Percentiles rank a stretch among this genome's conserved stretches.
Evolutionary conservation across 2,113 vertebrate species (phyloP).

Genomic region (Lepus americanus): DNA sequence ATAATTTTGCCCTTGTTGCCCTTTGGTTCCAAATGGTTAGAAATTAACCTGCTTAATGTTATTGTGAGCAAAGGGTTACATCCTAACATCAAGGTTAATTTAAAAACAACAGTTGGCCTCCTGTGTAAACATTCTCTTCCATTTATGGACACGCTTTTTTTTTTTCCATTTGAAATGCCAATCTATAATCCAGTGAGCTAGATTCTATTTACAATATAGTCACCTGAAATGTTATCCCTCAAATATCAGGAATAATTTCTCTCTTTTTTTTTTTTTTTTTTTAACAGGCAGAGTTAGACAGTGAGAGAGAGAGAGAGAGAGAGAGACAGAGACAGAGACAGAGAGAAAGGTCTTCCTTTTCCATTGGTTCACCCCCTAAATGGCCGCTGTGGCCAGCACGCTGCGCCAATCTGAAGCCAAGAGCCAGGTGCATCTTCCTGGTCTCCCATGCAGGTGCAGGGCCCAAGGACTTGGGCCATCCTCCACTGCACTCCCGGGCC

Average conservation of each 20-base stretch:
- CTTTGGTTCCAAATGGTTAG: constrained; percentile 43
- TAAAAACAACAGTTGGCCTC: constrained; percentile 65
- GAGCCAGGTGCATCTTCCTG: too few species aligned
- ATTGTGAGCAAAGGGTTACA: constrained; percentile 70
- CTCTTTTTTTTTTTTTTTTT: too few species aligned
- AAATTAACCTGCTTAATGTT: constrained; percentile 64
- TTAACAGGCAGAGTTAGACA: too few species aligned
- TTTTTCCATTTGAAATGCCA: constrained; percentile 63
- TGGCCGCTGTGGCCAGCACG: too few species aligned
- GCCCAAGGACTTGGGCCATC: too few species aligned
- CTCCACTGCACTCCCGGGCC: too few species aligned
- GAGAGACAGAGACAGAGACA: too few species aligned
- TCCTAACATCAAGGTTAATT: constrained; percentile 74
- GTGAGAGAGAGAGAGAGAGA: too few species aligned
- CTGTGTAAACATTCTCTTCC: constrained; percentile 61
- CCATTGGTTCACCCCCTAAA: too few species aligned
- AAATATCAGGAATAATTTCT: constrained; percentile 63
- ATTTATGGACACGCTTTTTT: constrained; percentile 25
- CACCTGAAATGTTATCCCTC: constrained; percentile 22
- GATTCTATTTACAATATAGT: constrained; percentile 69
- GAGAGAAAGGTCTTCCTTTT: too few species aligned
- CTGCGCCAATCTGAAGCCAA: too few species aligned
- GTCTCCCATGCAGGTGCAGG: too few species aligned
- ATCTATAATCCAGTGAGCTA: constrained; percentile 62
- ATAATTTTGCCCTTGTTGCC: constrained; percentile 1